Evolutionary conservation across 2,797 vertebrate species (phyloP), one percentile per base, ranked within the genome.

Genomic region (Aulostomus chinensis): DNA sequence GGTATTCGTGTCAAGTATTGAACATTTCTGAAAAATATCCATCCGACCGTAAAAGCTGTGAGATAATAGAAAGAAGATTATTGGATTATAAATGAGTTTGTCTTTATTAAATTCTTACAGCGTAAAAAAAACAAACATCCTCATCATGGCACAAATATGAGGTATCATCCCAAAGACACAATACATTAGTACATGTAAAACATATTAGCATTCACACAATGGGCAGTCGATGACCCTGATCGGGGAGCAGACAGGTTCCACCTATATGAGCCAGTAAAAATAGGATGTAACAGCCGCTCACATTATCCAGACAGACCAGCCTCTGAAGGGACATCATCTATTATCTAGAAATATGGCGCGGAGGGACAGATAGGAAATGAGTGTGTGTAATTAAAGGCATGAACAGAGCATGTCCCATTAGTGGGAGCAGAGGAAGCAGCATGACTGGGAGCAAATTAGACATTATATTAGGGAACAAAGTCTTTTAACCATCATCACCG

Each of bases 351-450:
- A 83, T 72, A 76, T 65, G 46, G 43, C 53, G 68, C 64, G 20
- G 26, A 40, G 58, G 60, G 83, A 82, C 72, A 62, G 59, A 55
- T 12, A 76, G 85, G 78, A 86, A 87, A 83, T 86, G 70, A 78
- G 68, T 13, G 40, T 62, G 57, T 71, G 40, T 78, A 84, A 86
- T 78, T 81, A 64, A 73, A 82, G 49, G 38, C 62, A 78, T 63
- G 58, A 76, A 66, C 68, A 63, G 57, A 68, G 61, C 43, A 67
- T 20, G 49, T 72, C 65, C 68, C 68, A 76, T 83, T 80, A 84
- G 68, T 5, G 30, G 34, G 58, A 73, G 57, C 45, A 41, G 70
- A 74, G 71, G 62, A 78, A 68, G 68, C 14, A 33, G 6, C 14
- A 73, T 50, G 60, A 62, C 40, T 31, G 17, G 24, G 42, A 74